These are phyloP conservation scores for Drosophila merina DNA, from an alignment of 2,888 invertebrate species.

Conservation along the genomic window DNA sequence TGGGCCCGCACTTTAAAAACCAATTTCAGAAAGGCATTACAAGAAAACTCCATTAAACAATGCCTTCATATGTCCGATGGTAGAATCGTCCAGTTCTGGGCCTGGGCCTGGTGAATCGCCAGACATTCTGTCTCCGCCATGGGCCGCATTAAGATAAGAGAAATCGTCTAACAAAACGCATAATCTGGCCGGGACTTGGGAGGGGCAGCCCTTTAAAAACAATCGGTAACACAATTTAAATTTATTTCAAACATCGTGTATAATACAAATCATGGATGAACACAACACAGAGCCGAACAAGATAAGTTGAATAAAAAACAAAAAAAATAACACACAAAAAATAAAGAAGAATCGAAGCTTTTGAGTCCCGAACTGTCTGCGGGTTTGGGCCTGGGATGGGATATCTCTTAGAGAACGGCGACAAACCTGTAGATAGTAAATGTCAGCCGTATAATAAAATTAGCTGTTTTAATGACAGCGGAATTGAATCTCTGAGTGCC, in stretches of 20 bases:
- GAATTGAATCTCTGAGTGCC: slow-evolving; percentile 58
- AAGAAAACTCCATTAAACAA: slow-evolving; percentile 81
- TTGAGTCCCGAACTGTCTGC: slow-evolving; percentile 27
- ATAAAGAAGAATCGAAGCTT: slow-evolving; percentile 26
- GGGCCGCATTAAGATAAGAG: slow-evolving; percentile 80
- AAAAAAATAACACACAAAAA: neutral
- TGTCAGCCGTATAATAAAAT: slow-evolving; percentile 79
- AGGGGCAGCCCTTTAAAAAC: slow-evolving; percentile 68
- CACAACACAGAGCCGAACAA: slow-evolving; percentile 70
- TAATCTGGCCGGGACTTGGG: slow-evolving; percentile 63
- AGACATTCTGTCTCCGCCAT: slow-evolving; percentile 69
- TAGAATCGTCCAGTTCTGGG: slow-evolving; percentile 12
- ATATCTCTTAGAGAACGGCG: slow-evolving; percentile 30
- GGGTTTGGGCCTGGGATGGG: slow-evolving; percentile 18
- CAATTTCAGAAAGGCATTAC: slow-evolving; percentile 75
- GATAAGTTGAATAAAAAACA: slow-evolving; percentile 55
- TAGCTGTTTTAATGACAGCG: slow-evolving; percentile 77
- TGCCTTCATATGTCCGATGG: slow-evolving; percentile 34
- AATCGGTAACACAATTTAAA: slow-evolving; percentile 76
- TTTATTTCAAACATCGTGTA: slow-evolving; percentile 62
- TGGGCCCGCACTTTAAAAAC: slow-evolving; percentile 79
- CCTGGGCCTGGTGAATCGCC: slow-evolving; percentile 16
- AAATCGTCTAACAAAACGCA: slow-evolving; percentile 82
- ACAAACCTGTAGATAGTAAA: slow-evolving; percentile 62
- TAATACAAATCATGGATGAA: slow-evolving; percentile 63